phyloP scores from a whole-genome alignment of 2,888 invertebrate species.

The Ophonus ardosiacus region DNA sequence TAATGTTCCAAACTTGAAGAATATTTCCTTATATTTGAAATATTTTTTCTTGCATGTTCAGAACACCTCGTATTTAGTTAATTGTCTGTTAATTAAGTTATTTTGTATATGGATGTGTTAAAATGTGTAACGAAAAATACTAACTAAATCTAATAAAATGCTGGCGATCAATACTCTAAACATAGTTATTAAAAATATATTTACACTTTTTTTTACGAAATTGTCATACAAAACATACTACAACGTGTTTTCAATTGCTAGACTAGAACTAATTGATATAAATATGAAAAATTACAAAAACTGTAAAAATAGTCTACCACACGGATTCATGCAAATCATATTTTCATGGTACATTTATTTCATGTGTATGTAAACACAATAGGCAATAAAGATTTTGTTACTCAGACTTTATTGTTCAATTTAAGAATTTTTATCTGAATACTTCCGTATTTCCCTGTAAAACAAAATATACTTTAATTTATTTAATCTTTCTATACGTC shows the following conservation, averaged over 20 bases:
- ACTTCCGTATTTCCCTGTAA: neutral
- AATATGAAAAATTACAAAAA: neutral
- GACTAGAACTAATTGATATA: slow-evolving; percentile 9
- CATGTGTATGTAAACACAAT: neutral
- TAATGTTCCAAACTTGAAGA: neutral
- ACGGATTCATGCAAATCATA: neutral
- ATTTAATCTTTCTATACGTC: neutral
- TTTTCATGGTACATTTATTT: slow-evolving; percentile 21
- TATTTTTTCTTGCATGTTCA: neutral
- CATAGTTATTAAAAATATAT: slow-evolving; percentile 15
- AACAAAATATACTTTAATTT: neutral
- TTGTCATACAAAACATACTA: slow-evolving; percentile 4
- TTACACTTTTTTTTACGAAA: slow-evolving; percentile 7
- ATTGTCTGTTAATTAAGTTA: neutral
- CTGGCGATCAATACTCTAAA: neutral
- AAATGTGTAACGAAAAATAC: neutral
- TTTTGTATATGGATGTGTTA: neutral
- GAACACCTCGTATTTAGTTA: neutral
- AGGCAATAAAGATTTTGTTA: neutral
- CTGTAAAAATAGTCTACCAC: neutral
- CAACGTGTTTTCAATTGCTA: neutral
- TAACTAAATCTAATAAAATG: neutral
- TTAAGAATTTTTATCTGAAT: neutral
- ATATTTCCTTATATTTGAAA: too few species aligned
- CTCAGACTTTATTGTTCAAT: neutral